Evolutionary conservation across 1,140 invertebrate species (phyloP).

Genomic region (Eueides isabella): DNA sequence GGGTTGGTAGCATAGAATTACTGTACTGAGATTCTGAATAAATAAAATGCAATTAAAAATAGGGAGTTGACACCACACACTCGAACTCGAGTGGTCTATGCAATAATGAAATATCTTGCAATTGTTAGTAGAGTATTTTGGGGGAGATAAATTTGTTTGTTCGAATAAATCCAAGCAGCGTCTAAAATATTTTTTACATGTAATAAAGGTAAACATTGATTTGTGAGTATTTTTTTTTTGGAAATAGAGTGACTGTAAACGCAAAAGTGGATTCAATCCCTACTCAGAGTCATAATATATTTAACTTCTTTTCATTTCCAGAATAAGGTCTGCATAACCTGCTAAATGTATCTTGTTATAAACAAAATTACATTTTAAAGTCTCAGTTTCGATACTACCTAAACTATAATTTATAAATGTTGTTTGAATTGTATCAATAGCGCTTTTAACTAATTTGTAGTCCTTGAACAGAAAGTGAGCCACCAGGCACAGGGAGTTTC

Average conservation of each 20-base stretch:
- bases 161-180: neutral
- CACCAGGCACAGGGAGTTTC: constrained; percentile 71
- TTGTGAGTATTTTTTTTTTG: neutral
- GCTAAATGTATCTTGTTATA: neutral
- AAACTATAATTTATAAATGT: neutral
- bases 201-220: neutral
- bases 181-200: neutral
- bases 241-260: neutral
- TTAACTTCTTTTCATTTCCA: no score
- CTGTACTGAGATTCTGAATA: constrained; percentile 66
- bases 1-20: constrained; percentile 46
- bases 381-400: neutral
- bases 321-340: no score
- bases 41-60: constrained; percentile 75
- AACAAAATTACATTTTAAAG: neutral
- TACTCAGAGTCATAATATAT: neutral
- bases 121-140: constrained; percentile 45
- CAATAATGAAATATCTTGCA: constrained; percentile 52
- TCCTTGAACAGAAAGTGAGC: constrained; percentile 27
- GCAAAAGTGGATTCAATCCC: neutral
- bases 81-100: constrained; percentile 41
- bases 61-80: constrained; percentile 50
- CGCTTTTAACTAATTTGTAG: constrained; percentile 25
- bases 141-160: constrained; percentile 30
- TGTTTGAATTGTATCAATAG: neutral